A percentile compares a stretch with the other conserved stretches of the same genome.
These are phyloP conservation scores for Paracanthobrama guichenoti DNA, from an alignment of 2,113 vertebrate species.

Conservation along the genomic window DNA sequence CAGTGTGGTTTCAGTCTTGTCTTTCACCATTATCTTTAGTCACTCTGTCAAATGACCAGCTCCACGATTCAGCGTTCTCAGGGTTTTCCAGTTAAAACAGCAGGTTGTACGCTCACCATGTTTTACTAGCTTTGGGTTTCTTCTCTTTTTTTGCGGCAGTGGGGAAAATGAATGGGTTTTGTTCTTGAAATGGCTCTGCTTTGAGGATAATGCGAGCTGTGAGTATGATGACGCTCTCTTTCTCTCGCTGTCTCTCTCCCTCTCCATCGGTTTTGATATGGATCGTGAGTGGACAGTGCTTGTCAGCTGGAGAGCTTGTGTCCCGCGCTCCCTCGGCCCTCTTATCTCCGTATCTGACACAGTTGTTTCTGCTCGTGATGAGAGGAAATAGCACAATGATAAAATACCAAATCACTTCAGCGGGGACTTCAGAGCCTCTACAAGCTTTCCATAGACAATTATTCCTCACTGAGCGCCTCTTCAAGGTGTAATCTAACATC, in stretches of 20 bases:
- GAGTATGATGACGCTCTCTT: not conserved
- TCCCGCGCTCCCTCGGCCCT: constrained; percentile 44
- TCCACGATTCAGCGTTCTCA: not conserved
- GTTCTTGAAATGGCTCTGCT: constrained; percentile 23
- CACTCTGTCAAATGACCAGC: constrained; percentile 22
- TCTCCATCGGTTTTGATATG: constrained; percentile 54
- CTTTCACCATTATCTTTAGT: constrained; percentile 12
- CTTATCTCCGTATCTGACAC: constrained; percentile 61
- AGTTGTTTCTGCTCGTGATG: constrained; percentile 59
- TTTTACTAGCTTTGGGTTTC: not conserved
- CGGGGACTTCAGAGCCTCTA: constrained; percentile 56
- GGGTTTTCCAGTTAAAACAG: constrained; percentile 8
- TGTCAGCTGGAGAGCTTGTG: constrained; percentile 55
- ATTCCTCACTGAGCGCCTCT: constrained; percentile 53
- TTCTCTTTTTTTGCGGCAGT: not conserved
- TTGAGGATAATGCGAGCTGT: constrained; percentile 25
- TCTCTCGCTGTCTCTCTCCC: constrained; percentile 4
- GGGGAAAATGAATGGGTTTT: constrained; percentile 19
- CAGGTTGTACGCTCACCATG: not conserved
- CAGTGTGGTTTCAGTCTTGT: not conserved
- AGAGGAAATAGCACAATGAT: constrained; percentile 61
- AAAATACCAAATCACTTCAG: constrained; percentile 65
- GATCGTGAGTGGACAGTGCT: constrained; percentile 59
- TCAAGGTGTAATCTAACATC: constrained; percentile 56
- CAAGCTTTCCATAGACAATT: constrained; percentile 55